Evolutionary conservation across 2,797 vertebrate genomes (phyloP).

Genomic region (Etheostoma nigrum): DNA sequence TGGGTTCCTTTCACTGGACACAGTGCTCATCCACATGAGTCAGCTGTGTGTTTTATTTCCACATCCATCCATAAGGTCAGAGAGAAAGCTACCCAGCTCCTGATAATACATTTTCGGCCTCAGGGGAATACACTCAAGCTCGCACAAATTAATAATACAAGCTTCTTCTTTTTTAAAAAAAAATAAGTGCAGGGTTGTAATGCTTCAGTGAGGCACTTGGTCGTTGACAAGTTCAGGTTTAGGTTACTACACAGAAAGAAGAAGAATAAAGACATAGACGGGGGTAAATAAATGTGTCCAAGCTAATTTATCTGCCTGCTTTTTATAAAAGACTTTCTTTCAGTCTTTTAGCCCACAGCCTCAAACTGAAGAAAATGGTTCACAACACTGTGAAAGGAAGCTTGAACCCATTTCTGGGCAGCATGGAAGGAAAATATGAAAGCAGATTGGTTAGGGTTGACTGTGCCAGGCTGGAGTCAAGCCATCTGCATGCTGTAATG

Average conservation of each 20-base stretch:
- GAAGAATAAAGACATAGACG: not conserved
- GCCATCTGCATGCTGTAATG: constrained; percentile 28
- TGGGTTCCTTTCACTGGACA: constrained; percentile 47
- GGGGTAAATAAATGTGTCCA: constrained; percentile 20
- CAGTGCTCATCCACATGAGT: constrained; percentile 36
- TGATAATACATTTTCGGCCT: constrained; percentile 65
- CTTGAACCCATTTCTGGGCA: constrained; percentile 46
- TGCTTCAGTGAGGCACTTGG: constrained; percentile 39
- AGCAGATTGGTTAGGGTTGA: constrained; percentile 40
- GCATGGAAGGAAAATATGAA: constrained; percentile 43
- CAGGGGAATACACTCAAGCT: constrained; percentile 43
- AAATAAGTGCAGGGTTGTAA: constrained; percentile 57
- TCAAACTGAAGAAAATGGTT: constrained; percentile 36
- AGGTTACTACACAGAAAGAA: constrained; percentile 38
- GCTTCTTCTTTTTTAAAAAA: not conserved
- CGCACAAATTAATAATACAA: constrained; percentile 76
- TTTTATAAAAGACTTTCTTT: constrained; percentile 19
- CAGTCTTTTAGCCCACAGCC: constrained; percentile 18
- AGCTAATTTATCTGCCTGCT: constrained; percentile 32
- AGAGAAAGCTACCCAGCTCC: constrained; percentile 44
- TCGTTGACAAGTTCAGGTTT: constrained; percentile 43
- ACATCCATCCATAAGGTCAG: constrained; percentile 41
- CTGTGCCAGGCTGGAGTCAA: constrained; percentile 31
- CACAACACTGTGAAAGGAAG: constrained; percentile 40
- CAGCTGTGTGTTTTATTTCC: constrained; percentile 36